Base-by-base conservation (phyloP, 1,140 invertebrate genomes). In the Eulimnadia texana region DNA sequence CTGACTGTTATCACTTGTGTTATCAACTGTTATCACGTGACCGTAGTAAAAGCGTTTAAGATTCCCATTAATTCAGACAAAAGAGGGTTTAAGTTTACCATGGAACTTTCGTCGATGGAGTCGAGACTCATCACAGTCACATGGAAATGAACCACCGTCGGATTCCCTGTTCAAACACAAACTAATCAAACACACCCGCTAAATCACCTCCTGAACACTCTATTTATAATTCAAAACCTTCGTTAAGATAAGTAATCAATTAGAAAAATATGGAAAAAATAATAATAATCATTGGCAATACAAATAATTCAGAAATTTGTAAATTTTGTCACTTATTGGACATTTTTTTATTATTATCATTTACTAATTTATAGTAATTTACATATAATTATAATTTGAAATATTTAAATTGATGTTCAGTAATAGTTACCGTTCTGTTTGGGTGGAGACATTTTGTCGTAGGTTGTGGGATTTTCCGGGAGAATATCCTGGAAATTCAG, bases 121-220 rank as follows among this genome's bases (percentile, higher is more conserved):
- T 93, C 90, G 50, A 93, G 73, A 6, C 88, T 88, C 86, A 93
- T 90, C 9, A 93, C 90, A 0, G 90, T 93, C 1, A 93, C 90
- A 70, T 93, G 90, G 73, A 93, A 92, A 71, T 84, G 84, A 2
- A 93, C 90, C 22, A 82, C 83, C 1, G 89, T 92, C 0, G 90
- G 84, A 64, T 86, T 82, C 3, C 88, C 88, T 72, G 63, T 13
- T n/a, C n/a, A n/a, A n/a, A n/a, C n/a, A n/a, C n/a, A n/a, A 67
- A 66, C 55, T 50, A 62, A 42, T 42, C 33, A 42, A 42, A 42
- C 6, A 6, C 33, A 6, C 16, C 33, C 6, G 6, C 16, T 42
- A 9, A 42, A 16, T 9, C 33, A 9, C 33, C 16, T 42, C 6
- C 6, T 42, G 33, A 42, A 16, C 6, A 9, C 33, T 16, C 16